Evolutionary conservation across 2,888 invertebrate genomes (phyloP), one percentile per base, ranked within the genome.

Genomic region (Rhagium mordax): DNA sequence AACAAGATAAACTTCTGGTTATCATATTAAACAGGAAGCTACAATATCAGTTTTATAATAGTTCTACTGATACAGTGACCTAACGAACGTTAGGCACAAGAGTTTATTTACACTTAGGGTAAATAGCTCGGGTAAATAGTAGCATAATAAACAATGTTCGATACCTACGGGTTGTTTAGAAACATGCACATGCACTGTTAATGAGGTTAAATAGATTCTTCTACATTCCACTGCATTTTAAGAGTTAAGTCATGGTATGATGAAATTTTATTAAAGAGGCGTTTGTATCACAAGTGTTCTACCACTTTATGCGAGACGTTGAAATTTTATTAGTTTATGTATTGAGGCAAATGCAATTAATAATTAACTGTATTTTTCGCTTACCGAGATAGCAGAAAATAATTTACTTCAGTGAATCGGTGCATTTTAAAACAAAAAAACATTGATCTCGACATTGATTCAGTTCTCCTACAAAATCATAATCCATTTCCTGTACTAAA

Each of bases 21-120:
- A 65, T 65, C 65, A 10, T 16, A 53, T 62, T 53, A 65, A 70
- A 70, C 76, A 76, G 76, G 76, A 76, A 75, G 69, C 69, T 59
- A 71, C 71, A 61, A 53, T 73, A 72, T 72, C 71, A 48, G 60
- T 65, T 71, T 70, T 72, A 66, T 61, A 69, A 69, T 59, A 72
- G 70, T 57, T n/a, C 61, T 65, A 61, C 67, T 68, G 70, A 72
- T 72, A 74, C 53, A 70, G 57, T 75, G 66, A 75, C 69, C 51
- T 20, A 51, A 65, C 53, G 29, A 53, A 29, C 53, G 33, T 65
- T 65, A 51, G 33, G 51, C 33, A 33, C 8, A 29, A 64, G 29
- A 24, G n/a, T 53, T 20, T 16, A 33, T 33, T 18, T 59, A 33
- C 33, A 16, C 18, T 55, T 59, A 29, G 21, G 33, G 33, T 59